Evolutionary conservation across 2,113 vertebrate species (phyloP).

Genomic region (Burhinus oedicnemus): DNA sequence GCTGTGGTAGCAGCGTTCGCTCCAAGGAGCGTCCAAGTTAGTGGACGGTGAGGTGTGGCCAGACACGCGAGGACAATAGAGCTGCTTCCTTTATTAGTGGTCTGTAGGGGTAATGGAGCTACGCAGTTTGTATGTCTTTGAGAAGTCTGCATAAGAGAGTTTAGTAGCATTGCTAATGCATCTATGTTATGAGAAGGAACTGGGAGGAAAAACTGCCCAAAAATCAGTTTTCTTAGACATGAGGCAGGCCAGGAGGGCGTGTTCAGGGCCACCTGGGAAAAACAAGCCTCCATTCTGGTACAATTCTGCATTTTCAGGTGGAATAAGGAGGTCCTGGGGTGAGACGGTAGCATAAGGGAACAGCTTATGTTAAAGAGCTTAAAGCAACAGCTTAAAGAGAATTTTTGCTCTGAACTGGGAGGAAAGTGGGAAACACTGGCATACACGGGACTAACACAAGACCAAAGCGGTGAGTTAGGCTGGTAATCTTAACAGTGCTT

Average conservation of each 20-base stretch:
- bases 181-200: neutral
- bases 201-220: neutral
- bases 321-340: neutral
- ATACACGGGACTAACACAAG: fast-evolving
- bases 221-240: neutral
- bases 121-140: fast-evolving
- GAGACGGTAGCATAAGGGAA: neutral
- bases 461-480: neutral
- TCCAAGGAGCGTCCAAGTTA: neutral
- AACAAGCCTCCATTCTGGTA: neutral
- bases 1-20: fast-evolving
- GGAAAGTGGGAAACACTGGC: neutral
- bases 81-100: too few relatives aligned
- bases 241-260: neutral
- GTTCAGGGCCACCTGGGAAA: neutral
- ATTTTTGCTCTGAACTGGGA: neutral
- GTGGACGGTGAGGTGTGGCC: neutral
- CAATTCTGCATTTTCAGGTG: neutral
- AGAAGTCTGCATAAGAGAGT: neutral
- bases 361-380: neutral
- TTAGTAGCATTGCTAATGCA: fast-evolving
- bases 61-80: fast-evolving
- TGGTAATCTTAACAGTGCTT: fast-evolving
- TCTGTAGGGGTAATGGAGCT: fast-evolving
- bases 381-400: neutral